A percentile compares a stretch with the other conserved stretches of the same genome.
phyloP scores from a whole-genome alignment of 2,888 invertebrate genomes.

The Acanthoscelides obtectus region DNA sequence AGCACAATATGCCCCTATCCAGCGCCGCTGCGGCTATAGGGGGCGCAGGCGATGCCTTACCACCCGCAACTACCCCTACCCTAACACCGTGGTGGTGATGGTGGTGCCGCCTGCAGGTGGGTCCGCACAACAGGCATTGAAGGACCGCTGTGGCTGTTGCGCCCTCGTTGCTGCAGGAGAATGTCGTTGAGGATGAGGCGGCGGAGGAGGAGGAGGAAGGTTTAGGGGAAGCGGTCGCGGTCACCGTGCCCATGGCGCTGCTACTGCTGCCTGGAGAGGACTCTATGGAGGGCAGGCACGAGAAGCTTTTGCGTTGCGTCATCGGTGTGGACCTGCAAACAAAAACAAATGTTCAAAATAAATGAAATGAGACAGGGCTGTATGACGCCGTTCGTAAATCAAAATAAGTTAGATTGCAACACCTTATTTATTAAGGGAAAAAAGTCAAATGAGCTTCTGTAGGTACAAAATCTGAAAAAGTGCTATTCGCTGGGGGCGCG shows the following conservation, averaged over 20 bases:
- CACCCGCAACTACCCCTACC: neutral
- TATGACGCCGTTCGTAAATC: too few relatives aligned
- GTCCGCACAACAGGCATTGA: conserved; percentile 48
- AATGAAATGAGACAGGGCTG: too few relatives aligned
- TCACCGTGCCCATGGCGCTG: neutral
- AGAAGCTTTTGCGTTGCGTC: conserved; percentile 40
- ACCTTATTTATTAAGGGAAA: too few relatives aligned
- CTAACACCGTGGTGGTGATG: neutral
- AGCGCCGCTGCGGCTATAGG: conserved; percentile 46
- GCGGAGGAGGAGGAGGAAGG: neutral
- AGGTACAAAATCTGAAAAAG: too few relatives aligned
- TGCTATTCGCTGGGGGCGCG: too few relatives aligned
- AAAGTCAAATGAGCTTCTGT: too few relatives aligned
- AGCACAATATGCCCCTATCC: conserved; percentile 51
- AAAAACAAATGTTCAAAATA: too few relatives aligned
- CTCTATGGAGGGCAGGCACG: conserved; percentile 26
- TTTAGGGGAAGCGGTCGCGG: neutral
- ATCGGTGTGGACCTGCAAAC: conserved; percentile 30
- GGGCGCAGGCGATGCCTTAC: conserved; percentile 37
- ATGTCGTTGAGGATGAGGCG: neutral
- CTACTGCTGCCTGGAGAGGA: neutral
- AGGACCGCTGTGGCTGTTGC: conserved; percentile 40
- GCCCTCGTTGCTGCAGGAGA: neutral
- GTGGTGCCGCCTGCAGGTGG: conserved; percentile 45
- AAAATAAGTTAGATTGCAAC: too few relatives aligned